phyloP scores from a whole-genome alignment of 2,888 invertebrate genomes.

The Phaonia tiefii region DNA sequence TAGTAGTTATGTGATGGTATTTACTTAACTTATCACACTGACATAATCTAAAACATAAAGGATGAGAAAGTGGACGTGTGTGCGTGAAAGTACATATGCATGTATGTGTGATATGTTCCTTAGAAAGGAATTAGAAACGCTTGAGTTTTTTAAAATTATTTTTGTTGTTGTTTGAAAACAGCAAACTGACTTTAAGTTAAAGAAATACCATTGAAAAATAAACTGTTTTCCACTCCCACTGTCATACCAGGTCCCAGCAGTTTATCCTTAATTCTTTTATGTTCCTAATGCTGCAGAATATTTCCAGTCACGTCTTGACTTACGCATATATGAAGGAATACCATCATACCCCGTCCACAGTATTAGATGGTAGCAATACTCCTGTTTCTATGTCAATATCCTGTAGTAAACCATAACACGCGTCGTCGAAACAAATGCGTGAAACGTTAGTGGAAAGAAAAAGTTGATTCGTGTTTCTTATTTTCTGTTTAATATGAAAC shows the following conservation, averaged over 20 bases:
- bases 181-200: conserved; percentile 37
- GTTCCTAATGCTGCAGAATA: conserved; percentile 49
- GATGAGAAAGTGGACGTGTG: conserved; percentile 22
- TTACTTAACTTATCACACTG: conserved; percentile 69
- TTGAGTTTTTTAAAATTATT: conserved; percentile 24
- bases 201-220: conserved; percentile 9
- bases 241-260: not conserved
- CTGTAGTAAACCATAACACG: conserved; percentile 43
- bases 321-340: conserved; percentile 58
- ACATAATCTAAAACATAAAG: conserved; percentile 68
- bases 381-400: conserved; percentile 48
- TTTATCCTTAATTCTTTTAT: conserved; percentile 43
- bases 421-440: conserved; percentile 11
- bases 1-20: conserved; percentile 54
- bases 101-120: not conserved
- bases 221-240: conserved; percentile 22
- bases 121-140: conserved; percentile 41
- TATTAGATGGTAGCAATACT: not conserved
- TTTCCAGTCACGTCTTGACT: conserved; percentile 60
- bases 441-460: not conserved
- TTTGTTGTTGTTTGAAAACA: conserved; percentile 40
- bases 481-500: conserved; percentile 13
- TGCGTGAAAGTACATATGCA: conserved; percentile 16
- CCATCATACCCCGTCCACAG: too few species aligned
- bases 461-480: not conserved